Base-by-base conservation (phyloP, 1,140 invertebrate genomes). In the Trichogramma pretiosum region DNA sequence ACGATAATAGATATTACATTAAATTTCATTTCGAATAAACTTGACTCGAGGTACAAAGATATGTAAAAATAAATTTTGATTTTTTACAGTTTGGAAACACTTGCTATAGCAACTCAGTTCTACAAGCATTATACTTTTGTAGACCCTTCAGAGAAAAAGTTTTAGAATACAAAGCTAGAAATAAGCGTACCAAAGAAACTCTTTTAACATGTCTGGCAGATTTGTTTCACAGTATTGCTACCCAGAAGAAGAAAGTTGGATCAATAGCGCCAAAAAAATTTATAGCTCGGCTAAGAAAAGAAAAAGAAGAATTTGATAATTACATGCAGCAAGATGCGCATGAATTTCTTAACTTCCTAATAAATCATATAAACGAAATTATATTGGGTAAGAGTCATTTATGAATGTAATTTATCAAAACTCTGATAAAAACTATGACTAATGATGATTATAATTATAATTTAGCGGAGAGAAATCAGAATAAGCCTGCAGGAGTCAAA, bases 311-410 rank as follows among this genome's bases (percentile, higher is more conserved):
- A 62, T 99, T 99, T 79, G 95, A 99, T 73, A 99, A 99, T 72
- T 98, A 97, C 65, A 93, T 98, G 87, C 95, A 99, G 71, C 96
- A 99, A 77, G 96, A 99, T 85, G 96, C 96, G 36, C 96, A 99
- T 69, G 96, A 99, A 73, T 99, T 99, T 77, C 78, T 99, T 37
- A 99, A 99, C 71, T 99, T 98, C 72, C 77, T 99, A 37, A 90
- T 99, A 39, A 99, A 99, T 74, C 88, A 89, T 65, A 92, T 93
- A 62, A 92, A 90, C 74, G 89, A 92, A 77, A 90, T 90, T 54
- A 88, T 98, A 58, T 70, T 92, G 67, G 86, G 87, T 86, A 76
- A 82, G 75, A 72, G 46, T 46, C 41, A 22, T n/a, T 43, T 46
- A 16, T 48, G 2, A 5, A 28, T 40, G 9, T 41, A 13, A 10